A percentile compares a stretch with the other conserved stretches of the same genome.
phyloP scores from a whole-genome alignment of 1,140 invertebrate species.

The Idris sp. region DNA sequence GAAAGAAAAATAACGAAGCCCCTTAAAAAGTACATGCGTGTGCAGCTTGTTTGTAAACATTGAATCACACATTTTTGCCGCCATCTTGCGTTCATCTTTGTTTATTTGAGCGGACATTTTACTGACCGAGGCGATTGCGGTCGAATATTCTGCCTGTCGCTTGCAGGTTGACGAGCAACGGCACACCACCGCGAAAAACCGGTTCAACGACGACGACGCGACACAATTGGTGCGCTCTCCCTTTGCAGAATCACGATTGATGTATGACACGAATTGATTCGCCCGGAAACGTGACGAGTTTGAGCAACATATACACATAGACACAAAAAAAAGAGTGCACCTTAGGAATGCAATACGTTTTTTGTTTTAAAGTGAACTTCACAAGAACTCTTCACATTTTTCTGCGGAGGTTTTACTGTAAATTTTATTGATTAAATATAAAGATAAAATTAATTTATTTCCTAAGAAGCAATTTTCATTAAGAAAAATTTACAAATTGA shows the following conservation, averaged over 20 bases:
- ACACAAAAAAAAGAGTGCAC: slow-evolving; percentile 9
- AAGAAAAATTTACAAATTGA: too few relatives aligned
- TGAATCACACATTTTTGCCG: too few relatives aligned
- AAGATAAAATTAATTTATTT: too few relatives aligned
- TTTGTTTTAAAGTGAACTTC: too few relatives aligned
- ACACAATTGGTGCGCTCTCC: slow-evolving; percentile 56
- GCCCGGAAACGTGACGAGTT: slow-evolving; percentile 28
- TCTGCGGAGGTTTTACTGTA: too few relatives aligned
- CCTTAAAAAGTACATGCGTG: slow-evolving; percentile 20
- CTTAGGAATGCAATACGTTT: neutral
- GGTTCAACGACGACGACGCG: slow-evolving; percentile 50
- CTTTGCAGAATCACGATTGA: slow-evolving; percentile 42
- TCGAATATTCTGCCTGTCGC: slow-evolving; percentile 41
- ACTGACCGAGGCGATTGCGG: too few relatives aligned
- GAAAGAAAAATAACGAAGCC: slow-evolving; percentile 22
- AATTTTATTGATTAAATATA: too few relatives aligned
- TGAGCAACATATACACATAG: too few relatives aligned
- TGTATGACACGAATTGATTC: slow-evolving; percentile 45
- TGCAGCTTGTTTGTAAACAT: slow-evolving; percentile 48
- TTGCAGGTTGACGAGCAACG: slow-evolving; percentile 43
- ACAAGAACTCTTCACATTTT: too few relatives aligned
- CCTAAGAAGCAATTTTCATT: too few relatives aligned
- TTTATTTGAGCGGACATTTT: slow-evolving; percentile 10
- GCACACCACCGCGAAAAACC: slow-evolving; percentile 49
- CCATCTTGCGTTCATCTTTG: neutral